Evolutionary conservation across 1,140 invertebrate species (phyloP), one percentile per base, ranked within the genome.

Genomic region (Lepidurus packardi): DNA sequence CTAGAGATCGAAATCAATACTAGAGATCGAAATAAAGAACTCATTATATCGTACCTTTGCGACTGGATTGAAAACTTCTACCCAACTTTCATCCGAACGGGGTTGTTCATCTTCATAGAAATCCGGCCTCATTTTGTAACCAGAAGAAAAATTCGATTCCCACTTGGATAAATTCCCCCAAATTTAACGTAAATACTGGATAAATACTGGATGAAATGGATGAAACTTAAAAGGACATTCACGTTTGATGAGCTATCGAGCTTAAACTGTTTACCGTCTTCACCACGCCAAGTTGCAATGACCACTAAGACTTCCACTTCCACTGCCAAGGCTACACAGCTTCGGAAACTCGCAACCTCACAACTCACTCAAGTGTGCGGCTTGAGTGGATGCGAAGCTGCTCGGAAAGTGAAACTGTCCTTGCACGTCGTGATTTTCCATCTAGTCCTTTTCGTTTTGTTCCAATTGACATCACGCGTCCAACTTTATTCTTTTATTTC

Each of bases 381-480:
- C 53, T 13, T 65, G 3, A 13, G 53, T 65, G 6, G 21, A 65
- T 65, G n/a, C 16, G 21, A 65, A 65, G 53, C 21, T 65, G 53
- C 53, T n/a, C 53, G 53, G 53, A 65, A 65, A 65, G 53, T 65
- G 53, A 65, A 65, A 65, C 53, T 65, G 53, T 65, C 53, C 9
- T 65, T n/a, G 53, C 53, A 21, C 53, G 13, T 65, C 53, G 34
- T 34, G 34, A 34, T 34, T 34, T 3, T 65, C 53, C 53, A 65
- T 21, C 53, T 65, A 21, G 16, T 16, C 53, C 9, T 65, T 65
- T 7, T 21, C 21, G 16, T 21, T 65, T 65, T 7, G 16, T 9
- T 65, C 53, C 13, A 0, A n/a, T 65, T 65, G 6, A 21, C 16
- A 16, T 13, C 8, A 65, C 53, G 9, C 21, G 53, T n/a, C n/a